Conservation (phyloP, 2,113 vertebrate genomes). For the Apteryx owenii region DNA sequence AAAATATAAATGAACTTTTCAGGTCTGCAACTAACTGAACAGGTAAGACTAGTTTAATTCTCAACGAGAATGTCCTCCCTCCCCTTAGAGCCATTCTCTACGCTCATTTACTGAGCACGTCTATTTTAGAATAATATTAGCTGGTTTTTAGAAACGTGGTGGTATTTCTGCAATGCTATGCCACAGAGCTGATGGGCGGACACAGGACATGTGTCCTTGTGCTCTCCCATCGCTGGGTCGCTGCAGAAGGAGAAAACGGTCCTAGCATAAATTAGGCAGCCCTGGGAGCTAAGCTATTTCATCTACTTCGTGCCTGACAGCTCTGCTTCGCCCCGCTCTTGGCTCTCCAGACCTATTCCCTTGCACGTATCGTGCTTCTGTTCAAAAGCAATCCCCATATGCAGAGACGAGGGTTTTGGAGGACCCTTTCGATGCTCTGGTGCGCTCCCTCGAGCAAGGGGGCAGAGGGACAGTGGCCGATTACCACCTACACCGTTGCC, state of each 20-base stretch:
- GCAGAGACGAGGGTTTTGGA: not conserved
- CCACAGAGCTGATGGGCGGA: not conserved
- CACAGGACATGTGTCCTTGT: not conserved
- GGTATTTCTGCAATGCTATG: not conserved
- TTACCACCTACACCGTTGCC: not conserved
- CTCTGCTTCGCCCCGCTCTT: accelerated
- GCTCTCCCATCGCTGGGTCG: accelerated
- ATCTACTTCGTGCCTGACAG: not conserved
- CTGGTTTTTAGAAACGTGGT: not conserved
- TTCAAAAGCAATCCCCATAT: not conserved
- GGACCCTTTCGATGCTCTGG: not conserved
- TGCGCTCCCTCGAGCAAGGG: accelerated
- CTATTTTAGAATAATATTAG: not conserved
- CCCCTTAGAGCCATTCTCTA: not conserved
- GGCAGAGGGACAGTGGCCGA: not conserved
- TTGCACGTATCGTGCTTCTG: not conserved
- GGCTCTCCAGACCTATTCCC: not conserved
- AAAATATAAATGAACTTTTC: not conserved
- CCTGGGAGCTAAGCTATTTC: not conserved
- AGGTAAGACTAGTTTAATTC: not conserved
- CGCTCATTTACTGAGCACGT: too few species aligned
- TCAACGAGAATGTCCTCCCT: not conserved
- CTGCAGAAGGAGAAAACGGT: not conserved
- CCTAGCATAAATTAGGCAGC: not conserved
- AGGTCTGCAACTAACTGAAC: not conserved